phyloP scores from a whole-genome alignment of 1,140 invertebrate genomes.

The Spodoptera frugiperda region DNA sequence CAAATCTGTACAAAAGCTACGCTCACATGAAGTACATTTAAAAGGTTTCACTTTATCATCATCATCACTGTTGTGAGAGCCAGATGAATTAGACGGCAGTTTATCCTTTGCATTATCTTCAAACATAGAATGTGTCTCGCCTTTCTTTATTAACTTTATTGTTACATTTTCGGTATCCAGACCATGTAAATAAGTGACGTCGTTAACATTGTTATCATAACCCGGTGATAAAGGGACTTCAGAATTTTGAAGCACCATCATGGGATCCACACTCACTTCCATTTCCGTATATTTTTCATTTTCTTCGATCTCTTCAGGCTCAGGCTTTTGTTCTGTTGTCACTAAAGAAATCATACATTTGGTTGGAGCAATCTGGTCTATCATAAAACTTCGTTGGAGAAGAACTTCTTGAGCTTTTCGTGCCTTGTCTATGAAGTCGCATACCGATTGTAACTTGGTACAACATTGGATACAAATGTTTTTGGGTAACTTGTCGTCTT shows the following conservation, averaged over 20 bases:
- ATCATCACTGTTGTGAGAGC: slow-evolving; percentile 33
- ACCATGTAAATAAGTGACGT: slow-evolving; percentile 73
- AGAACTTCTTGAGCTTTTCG: slow-evolving; percentile 74
- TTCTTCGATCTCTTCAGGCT: slow-evolving; percentile 51
- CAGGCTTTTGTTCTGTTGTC: slow-evolving; percentile 55
- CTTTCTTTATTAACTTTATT: slow-evolving; percentile 75
- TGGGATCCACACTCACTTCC: slow-evolving; percentile 83
- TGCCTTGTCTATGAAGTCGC: slow-evolving; percentile 81
- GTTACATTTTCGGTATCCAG: slow-evolving; percentile 76
- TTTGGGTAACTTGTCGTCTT: slow-evolving; percentile 83
- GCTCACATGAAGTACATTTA: slow-evolving; percentile 70
- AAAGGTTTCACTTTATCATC: slow-evolving; percentile 69
- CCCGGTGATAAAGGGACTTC: slow-evolving; percentile 56
- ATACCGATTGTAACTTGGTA: slow-evolving; percentile 80
- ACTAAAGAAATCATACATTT: slow-evolving; percentile 25
- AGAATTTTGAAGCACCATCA: slow-evolving; percentile 79
- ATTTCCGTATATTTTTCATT: slow-evolving; percentile 73
- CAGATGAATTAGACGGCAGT: neutral
- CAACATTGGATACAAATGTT: slow-evolving; percentile 84
- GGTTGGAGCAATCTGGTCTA: slow-evolving; percentile 53
- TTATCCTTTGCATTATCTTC: slow-evolving; percentile 8
- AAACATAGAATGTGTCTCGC: slow-evolving; percentile 34
- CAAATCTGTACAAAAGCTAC: slow-evolving; percentile 75
- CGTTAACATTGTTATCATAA: slow-evolving; percentile 55
- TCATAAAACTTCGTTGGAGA: slow-evolving; percentile 58